Evolutionary conservation across 2,888 invertebrate genomes (phyloP), one percentile per base, ranked within the genome.

Genomic region (Lasioglossum leucozonium): DNA sequence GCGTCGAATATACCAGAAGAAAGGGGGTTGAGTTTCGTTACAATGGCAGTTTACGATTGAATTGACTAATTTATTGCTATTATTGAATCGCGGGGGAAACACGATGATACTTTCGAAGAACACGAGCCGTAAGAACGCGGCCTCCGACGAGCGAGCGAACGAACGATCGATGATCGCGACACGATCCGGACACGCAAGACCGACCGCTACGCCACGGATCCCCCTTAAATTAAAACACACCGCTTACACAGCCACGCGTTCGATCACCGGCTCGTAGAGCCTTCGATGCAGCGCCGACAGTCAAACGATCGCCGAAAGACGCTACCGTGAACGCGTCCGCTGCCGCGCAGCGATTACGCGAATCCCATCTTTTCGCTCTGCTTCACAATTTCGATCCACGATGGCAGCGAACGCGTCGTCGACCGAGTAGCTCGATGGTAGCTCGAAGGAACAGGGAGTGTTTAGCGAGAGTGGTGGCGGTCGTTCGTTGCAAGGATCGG

Each of bases 181-280:
- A 51, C 51, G 26, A 58, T 58, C 58, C n/a, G 26, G 62, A 58
- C 58, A 79, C 81, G 82, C 74, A 84, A 87, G 75, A 82, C 72
- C 78, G 81, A 77, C 82, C 87, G 87, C 86, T 82, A 84, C 67
- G 72, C 67, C 82, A 69, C 78, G 47, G 47, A 72, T 75, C 40
- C 72, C 58, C 74, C 42, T 16, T 26, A 40, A 22, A 40, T 40
- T 77, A 22, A 67, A 67, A 51, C 26, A 26, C 26, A 47, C 65
- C 74, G 89, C 82, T 84, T 81, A 84, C 86, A 83, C 88, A 83
- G 83, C 72, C 79, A 72, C 80, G 80, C 83, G 78, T 81, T 58
- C 65, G 58, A 76, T 51, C 34, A 18, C 58, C 37, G 65, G 75
- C 18, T 22, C 44, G 55, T 26, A 4, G 16, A 22, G 34, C 37